Conservation (phyloP, 2,797 vertebrate species). For the Euthynnus affinis region DNA sequence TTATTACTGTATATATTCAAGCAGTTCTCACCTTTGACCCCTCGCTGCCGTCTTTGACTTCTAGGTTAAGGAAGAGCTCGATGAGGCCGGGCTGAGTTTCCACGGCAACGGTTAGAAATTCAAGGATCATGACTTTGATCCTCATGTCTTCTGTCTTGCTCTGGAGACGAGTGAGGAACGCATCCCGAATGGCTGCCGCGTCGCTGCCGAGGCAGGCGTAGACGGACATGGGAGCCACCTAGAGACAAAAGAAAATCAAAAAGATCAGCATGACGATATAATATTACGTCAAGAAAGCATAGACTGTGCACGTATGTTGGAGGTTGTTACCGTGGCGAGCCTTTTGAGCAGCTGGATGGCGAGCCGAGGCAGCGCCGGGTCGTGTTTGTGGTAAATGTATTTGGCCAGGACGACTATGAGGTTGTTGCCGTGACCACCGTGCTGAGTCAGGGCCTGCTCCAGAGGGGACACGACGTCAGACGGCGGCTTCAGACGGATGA, state of each 20-base stretch:
- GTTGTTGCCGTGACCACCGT: slow-evolving; percentile 95
- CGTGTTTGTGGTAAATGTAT: slow-evolving; percentile 98
- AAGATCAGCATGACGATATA: not conserved
- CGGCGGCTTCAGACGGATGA: slow-evolving; percentile 94
- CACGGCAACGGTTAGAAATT: slow-evolving; percentile 97
- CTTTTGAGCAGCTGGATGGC: slow-evolving; percentile 97
- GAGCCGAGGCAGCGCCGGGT: slow-evolving; percentile 95
- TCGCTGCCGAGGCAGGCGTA: slow-evolving; percentile 97
- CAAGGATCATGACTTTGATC: slow-evolving; percentile 98
- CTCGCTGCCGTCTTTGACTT: slow-evolving; percentile 91
- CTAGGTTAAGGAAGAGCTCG: slow-evolving; percentile 96
- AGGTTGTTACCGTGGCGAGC: slow-evolving; percentile 90
- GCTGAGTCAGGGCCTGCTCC: slow-evolving; percentile 97
- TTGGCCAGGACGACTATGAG: slow-evolving; percentile 96
- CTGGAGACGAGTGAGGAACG: slow-evolving; percentile 95
- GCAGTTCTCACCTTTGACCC: slow-evolving; percentile 89
- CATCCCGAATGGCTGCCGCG: slow-evolving; percentile 94
- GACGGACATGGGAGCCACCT: slow-evolving; percentile 99
- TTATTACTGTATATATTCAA: not conserved
- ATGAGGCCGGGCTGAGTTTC: slow-evolving; percentile 98
- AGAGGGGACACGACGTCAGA: slow-evolving; percentile 92
- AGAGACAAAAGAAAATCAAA: not conserved
- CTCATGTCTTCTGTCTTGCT: slow-evolving; percentile 97
- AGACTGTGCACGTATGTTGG: accelerated
- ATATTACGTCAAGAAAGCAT: not conserved